Base-by-base conservation (phyloP, 1,140 invertebrate species). In the Calosoma granatense region DNA sequence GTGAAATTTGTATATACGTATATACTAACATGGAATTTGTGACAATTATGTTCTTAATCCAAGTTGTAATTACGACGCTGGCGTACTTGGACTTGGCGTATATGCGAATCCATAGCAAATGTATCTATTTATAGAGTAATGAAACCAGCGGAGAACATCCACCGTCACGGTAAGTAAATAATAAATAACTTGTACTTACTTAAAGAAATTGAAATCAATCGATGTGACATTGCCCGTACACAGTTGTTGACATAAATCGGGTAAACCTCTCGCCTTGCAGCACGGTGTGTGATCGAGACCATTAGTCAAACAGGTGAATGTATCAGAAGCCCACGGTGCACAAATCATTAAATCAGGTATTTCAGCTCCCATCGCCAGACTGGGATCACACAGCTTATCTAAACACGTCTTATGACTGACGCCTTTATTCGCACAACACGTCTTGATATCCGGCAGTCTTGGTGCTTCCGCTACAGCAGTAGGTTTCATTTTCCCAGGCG, bases 291-390 rank as follows among this genome's bases (percentile, higher is more conserved):
- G 88, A 73, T 92, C 88, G 57, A 86, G 78, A 1, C 85, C 84
- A 64, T 90, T 87, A 14, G 86, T 82, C 53, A 92, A 73, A 66
- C 89, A 92, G 1, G 80, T 80, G 65, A 91, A 91, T 1, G 86
- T 87, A 19, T 83, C 81, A 0, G 82, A 78, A 1, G 87, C 86
- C 85, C 86, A 90, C 0, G 88, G 87, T 0, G 88, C 88, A 69
- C 89, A 92, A 22, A 90, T 88, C 83, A 92, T 90, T 61, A 90
- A 74, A 69, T 91, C 88, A 57, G 77, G 79, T 22, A 86, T 74
- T 58, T 79, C 80, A 1, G 80, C 77, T 22, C 76, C 70, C 53
- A 79, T 77, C 1, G 80, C 74, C 56, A 82, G 77, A 20, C 79
- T 77, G 0, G 88, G 86, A 68, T 90, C 87, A 63, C 89, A 92